Evolutionary conservation across 2,797 vertebrate species (phyloP), one percentile per base, ranked within the genome.

Genomic region (Cyprinodon diabolis): DNA sequence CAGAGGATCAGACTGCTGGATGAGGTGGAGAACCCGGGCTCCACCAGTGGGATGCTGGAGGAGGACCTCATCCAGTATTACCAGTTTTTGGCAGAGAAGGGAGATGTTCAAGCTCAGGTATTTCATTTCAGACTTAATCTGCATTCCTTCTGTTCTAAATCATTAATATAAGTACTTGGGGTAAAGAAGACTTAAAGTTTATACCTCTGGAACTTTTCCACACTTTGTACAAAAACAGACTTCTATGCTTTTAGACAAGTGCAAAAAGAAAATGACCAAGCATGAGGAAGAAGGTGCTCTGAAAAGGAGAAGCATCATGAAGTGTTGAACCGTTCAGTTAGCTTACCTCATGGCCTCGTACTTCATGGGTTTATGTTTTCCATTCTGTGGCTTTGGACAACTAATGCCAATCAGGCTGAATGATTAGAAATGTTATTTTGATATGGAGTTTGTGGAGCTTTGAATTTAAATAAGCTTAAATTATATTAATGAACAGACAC

Each of bases 51-150:
- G 9, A 98, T 99, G 97, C 89, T 99, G 66, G 98, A 99, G 90
- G 98, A 99, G 91, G 98, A 99, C 81, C 93, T 99, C 76, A 99
- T 99, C 91, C 98, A 99, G 72, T 99, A 99, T 91, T 99, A 99
- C 76, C 98, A 99, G 88, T 99, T 99, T 83, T 91, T 99, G 77
- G 98, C 98, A 60, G 98, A 99, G 91, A 99, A 99, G 69, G 98
- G 98, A 76, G 98, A 99, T 23, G 96, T 99, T 21, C 98, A 99
- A 90, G 98, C 98, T 51, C 98, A 99, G 97, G 98, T 99, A 72
- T 57, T 60, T 65, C 12, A 65, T 65, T 47, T 23, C 3, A 65
- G 40, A 10, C 21, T 4, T 43, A 21, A 21, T 4, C 35, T 23
- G 12, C 10, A 3, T 23, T 6, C 3, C 2, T 54, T 55, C 54